These are phyloP conservation scores for Callipepla squamata DNA, from an alignment of 2,113 vertebrate species.

Conservation along the genomic window DNA sequence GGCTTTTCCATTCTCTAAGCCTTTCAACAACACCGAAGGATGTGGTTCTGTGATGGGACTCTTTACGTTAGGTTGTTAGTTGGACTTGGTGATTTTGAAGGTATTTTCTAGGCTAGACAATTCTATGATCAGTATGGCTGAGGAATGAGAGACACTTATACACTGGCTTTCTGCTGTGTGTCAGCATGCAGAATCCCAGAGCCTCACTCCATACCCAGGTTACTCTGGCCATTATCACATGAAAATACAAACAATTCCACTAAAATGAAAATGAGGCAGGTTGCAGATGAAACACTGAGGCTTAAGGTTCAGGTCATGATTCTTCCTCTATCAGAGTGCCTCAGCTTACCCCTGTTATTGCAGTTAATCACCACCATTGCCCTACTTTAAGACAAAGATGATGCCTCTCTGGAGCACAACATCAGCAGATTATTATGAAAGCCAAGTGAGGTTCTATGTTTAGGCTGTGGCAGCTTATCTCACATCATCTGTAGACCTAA, in stretches of 20 bases:
- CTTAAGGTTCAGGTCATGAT: rapidly evolving
- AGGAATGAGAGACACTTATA: neutral
- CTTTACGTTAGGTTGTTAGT: neutral
- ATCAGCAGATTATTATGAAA: neutral
- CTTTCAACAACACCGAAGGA: neutral
- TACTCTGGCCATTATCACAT: rapidly evolving
- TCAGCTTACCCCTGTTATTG: neutral
- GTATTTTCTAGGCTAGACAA: neutral
- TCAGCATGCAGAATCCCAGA: neutral
- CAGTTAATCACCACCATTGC: neutral
- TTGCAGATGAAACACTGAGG: neutral
- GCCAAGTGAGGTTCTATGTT: neutral
- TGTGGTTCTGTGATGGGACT: neutral
- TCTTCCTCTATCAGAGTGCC: neutral
- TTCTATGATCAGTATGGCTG: neutral
- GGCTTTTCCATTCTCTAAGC: neutral
- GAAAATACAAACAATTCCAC: neutral
- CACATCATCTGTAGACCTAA: neutral
- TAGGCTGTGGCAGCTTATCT: neutral
- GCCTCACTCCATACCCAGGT: rapidly evolving
- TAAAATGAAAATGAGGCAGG: neutral
- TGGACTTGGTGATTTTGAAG: neutral
- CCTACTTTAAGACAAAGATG: neutral
- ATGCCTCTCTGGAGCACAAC: neutral
- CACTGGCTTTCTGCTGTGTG: neutral